These are phyloP conservation scores for Eciton burchellii DNA, from an alignment of 1,140 invertebrate species.

Conservation along the genomic window DNA sequence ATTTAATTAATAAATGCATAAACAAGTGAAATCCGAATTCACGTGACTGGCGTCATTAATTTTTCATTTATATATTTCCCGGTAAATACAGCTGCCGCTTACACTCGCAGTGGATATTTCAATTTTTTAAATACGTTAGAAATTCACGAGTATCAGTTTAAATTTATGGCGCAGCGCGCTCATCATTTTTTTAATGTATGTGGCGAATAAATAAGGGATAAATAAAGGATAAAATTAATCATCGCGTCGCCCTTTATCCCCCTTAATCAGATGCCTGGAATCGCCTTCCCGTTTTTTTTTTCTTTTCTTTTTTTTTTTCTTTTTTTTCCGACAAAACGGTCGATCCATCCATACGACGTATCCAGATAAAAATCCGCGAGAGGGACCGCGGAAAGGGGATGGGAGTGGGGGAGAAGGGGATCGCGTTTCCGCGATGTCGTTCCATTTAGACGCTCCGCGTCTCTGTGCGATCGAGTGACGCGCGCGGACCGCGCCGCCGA, in stretches of 20 bases:
- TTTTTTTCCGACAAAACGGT: no score
- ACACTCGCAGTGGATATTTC: conserved; percentile 57
- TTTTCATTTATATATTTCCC: conserved; percentile 61
- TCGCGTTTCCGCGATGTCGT: background rate
- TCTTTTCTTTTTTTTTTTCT: no score
- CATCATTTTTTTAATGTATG: conserved; percentile 41
- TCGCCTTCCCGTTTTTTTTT: no score
- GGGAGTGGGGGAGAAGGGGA: background rate
- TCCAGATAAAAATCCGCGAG: no score
- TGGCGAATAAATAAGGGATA: conserved; percentile 6
- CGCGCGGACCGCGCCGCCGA: conserved; percentile 8
- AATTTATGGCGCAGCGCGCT: conserved; percentile 37
- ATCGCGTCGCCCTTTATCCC: background rate
- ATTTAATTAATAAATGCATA: conserved; percentile 59
- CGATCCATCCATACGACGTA: no score
- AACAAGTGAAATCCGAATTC: conserved; percentile 51
- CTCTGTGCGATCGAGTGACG: conserved; percentile 27
- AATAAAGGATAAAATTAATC: background rate
- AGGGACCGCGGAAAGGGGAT: no score
- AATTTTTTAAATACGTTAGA: conserved; percentile 55
- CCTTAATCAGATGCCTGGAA: background rate
- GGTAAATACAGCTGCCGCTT: conserved; percentile 49
- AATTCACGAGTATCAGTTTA: conserved; percentile 51
- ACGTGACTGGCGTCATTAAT: conserved; percentile 52
- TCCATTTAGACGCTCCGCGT: background rate